Base-by-base conservation (phyloP, 2,888 invertebrate species). In the Auanema freiburgensis region DNA sequence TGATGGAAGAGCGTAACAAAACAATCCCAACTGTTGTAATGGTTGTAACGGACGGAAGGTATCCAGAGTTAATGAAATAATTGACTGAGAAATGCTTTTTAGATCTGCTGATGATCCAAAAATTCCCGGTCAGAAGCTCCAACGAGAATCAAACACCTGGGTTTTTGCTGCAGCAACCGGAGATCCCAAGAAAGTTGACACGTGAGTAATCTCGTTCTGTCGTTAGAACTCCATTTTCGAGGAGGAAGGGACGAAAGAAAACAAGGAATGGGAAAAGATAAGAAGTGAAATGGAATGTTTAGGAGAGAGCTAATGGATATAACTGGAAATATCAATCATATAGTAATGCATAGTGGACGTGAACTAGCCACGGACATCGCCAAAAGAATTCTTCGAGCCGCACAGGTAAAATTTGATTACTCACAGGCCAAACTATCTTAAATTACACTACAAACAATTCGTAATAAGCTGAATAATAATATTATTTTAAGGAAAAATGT, bases 131-230 rank as follows among this genome's bases (percentile, higher is more conserved):
- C 53, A 63, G 18, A 25, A 59, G 55, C 65, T 80, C 6, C 78
- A 76, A 52, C 57, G 24, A 41, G 64, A 73, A 33, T 61, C 72
- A 4, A 69, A 76, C 49, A 79, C 79, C 6, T 80, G 76, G 74
- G 69, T 80, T 8, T 80, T 79, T 49, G 80, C 80, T n/a, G 80
- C 79, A 14, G 79, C 79, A 5, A 80, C 80, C 33, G 80, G 80
- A 57, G 79, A 80, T 54, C 78, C 80, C 21, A 70, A 71, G 57
- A 65, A 71, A 50, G 79, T 77, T 25, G 79, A 79, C 67, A 62
- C 56, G 62, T 62, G 2, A 25, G 60, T 54, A 52, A 41, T 25
- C 18, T 21, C 4, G 8, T 57, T 23, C 12, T 11, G 43, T 43
- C 43, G 43, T 43, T 12, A 11, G 43, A 14, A 43, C 11, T 12